Conservation (phyloP, 2,888 invertebrate genomes). For the Colletes collaris region DNA sequence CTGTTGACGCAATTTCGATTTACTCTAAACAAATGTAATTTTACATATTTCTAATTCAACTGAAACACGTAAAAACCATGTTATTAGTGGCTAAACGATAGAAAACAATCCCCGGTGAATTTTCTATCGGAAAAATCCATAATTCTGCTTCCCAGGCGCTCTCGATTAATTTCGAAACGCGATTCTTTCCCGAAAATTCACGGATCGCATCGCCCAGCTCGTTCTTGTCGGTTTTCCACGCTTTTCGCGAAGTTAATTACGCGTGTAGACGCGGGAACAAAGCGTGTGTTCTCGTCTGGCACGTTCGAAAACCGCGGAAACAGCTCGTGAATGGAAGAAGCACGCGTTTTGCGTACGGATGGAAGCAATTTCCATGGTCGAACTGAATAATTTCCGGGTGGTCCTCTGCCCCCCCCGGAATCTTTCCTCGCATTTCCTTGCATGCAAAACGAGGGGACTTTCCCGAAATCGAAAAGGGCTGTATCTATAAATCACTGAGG, state of each 20-base stretch:
- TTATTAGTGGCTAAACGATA: no score
- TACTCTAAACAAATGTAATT: background rate
- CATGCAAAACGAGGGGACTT: conserved; percentile 26
- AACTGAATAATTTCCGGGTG: conserved; percentile 65
- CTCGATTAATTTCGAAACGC: background rate
- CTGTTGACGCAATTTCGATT: background rate
- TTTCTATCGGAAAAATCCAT: background rate
- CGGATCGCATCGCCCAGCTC: background rate
- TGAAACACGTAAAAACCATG: no score
- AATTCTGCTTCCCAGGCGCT: background rate
- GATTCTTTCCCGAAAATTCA: conserved; percentile 2
- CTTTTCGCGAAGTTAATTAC: conserved; percentile 27
- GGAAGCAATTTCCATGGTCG: conserved; percentile 64
- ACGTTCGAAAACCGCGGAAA: conserved; percentile 32
- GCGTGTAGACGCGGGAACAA: conserved; percentile 9
- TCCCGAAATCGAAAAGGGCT: conserved; percentile 1
- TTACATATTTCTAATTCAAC: no score
- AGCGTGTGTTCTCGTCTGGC: background rate
- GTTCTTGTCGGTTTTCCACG: background rate
- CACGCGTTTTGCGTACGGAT: conserved; percentile 53
- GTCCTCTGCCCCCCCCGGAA: conserved; percentile 21
- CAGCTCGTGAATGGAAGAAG: conserved; percentile 37
- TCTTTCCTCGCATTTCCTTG: conserved; percentile 26
- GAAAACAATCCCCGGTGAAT: background rate
- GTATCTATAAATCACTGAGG: background rate